Conservation (phyloP, 2,797 vertebrate genomes). For the Lepilemur septentrionalis region DNA sequence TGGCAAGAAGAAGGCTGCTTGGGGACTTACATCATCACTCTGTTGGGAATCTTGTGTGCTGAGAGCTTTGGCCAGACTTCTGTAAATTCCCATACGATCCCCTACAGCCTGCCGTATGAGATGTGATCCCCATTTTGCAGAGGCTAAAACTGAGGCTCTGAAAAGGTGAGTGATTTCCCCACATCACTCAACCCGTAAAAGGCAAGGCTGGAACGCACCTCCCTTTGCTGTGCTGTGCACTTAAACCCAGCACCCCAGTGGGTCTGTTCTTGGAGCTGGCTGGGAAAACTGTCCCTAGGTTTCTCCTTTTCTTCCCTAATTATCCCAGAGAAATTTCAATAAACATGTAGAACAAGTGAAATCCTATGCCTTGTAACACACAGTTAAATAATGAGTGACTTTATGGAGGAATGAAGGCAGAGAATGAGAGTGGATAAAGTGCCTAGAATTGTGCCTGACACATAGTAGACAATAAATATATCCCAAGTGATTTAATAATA, state of each 20-base stretch:
- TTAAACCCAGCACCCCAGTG: neutral
- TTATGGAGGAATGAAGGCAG: neutral
- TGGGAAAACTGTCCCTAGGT: neutral
- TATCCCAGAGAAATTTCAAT: neutral
- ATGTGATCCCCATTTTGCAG: neutral
- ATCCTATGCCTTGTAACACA: neutral
- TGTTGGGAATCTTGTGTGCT: neutral
- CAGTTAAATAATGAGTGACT: neutral
- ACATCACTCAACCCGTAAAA: neutral
- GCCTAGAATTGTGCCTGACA: neutral
- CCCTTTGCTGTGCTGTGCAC: neutral
- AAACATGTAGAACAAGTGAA: neutral
- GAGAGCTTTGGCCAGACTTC: neutral
- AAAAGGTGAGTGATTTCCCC: neutral
- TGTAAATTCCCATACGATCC: neutral
- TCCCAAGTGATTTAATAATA: neutral
- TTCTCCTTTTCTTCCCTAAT: neutral
- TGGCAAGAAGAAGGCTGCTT: slow-evolving; percentile 47
- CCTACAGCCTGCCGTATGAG: neutral
- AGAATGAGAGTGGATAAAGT: neutral
- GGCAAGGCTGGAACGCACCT: neutral
- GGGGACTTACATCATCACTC: slow-evolving; percentile 30
- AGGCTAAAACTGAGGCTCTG: neutral
- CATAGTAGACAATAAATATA: neutral
- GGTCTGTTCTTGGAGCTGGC: neutral